These are phyloP conservation scores for Pachypeltis micranthus DNA, from an alignment of 1,140 invertebrate species.

Conservation along the genomic window DNA sequence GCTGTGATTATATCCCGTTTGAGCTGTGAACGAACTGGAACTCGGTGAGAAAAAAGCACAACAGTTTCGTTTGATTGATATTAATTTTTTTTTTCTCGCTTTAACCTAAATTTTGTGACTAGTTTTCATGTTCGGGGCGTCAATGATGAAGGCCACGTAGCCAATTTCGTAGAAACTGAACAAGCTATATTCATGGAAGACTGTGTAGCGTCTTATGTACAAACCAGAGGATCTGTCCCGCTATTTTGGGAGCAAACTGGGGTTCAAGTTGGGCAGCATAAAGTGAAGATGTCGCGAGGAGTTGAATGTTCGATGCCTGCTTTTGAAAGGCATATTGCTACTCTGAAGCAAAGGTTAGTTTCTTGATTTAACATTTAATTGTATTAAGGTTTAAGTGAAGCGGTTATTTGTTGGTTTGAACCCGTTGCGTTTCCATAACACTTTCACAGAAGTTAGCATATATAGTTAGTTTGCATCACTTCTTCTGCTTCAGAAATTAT, in stretches of 20 bases:
- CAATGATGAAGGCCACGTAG: conserved; percentile 97
- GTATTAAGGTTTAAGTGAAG: no score
- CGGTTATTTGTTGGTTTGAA: no score
- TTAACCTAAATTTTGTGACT: neutral
- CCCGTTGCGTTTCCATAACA: no score
- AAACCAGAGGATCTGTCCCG: conserved; percentile 92
- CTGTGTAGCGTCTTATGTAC: conserved; percentile 67
- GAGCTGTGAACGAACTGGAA: conserved; percentile 92
- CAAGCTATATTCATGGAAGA: conserved; percentile 88
- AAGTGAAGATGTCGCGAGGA: conserved; percentile 91
- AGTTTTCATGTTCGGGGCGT: conserved; percentile 96
- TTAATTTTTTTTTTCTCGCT: neutral
- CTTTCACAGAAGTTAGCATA: no score
- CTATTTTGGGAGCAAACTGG: conserved; percentile 99
- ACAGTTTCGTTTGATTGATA: neutral
- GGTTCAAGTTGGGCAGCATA: conserved; percentile 96
- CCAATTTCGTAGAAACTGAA: conserved; percentile 99
- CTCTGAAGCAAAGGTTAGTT: conserved; percentile 59
- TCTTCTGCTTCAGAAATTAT: no score
- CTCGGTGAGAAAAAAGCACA: conserved; percentile 31
- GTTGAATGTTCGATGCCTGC: conserved; percentile 84
- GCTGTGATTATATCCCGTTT: conserved; percentile 89
- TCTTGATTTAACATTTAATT: no score
- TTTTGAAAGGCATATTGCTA: conserved; percentile 80
- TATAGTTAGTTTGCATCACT: no score